A percentile compares a stretch with the other conserved stretches of the same genome.
Evolutionary conservation across 1,140 invertebrate genomes (phyloP).

Genomic region (Leptinotarsa lineolata): DNA sequence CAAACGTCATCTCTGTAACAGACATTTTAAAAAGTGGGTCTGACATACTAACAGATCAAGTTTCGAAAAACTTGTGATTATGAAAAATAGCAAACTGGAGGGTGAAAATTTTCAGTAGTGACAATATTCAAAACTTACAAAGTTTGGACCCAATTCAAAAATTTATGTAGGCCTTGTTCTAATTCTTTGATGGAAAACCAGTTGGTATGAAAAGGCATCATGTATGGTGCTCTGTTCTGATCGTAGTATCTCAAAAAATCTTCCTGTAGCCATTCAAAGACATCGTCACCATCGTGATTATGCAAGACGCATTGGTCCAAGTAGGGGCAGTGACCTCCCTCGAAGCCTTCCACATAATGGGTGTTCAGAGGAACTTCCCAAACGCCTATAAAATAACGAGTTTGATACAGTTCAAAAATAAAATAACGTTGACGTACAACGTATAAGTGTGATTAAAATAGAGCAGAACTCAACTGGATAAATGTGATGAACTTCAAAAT

Average conservation of each 20-base stretch:
- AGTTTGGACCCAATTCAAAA: slow-evolving; percentile 78
- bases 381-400: slow-evolving; percentile 63
- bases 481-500: not conserved
- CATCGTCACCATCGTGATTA: slow-evolving; percentile 83
- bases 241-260: slow-evolving; percentile 87
- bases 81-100: not conserved
- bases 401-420: too few relatives aligned
- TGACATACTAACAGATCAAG: too few relatives aligned
- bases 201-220: slow-evolving; percentile 93
- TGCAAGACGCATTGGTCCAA: slow-evolving; percentile 92
- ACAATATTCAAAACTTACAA: slow-evolving; percentile 65
- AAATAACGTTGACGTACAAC: too few relatives aligned
- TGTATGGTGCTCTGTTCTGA: slow-evolving; percentile 87
- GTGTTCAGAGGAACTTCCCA: slow-evolving; percentile 95
- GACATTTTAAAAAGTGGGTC: too few relatives aligned
- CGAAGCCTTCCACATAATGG: slow-evolving; percentile 85
- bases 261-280: slow-evolving; percentile 89
- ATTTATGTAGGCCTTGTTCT: slow-evolving; percentile 83
- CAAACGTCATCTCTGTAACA: slow-evolving; percentile 79
- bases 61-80: too few relatives aligned
- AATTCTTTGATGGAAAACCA: slow-evolving; percentile 92
- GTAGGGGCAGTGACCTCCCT: slow-evolving; percentile 91
- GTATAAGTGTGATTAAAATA: too few relatives aligned
- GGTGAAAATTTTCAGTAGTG: not conserved
- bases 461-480: too few relatives aligned